phyloP scores from a whole-genome alignment of 2,888 invertebrate genomes.

The Xestoiulus laeticollis region DNA sequence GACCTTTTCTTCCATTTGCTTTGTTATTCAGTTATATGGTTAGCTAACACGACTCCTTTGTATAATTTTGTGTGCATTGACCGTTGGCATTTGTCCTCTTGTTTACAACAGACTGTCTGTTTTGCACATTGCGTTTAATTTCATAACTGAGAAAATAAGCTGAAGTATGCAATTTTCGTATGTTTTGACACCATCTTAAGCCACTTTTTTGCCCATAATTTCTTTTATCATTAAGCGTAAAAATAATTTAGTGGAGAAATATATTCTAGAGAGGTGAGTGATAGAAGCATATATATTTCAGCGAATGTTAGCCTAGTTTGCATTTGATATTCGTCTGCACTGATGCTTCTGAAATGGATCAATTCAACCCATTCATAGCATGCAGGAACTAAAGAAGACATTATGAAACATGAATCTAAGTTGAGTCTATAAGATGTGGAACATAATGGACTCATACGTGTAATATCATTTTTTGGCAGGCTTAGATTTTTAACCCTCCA shows the following conservation, averaged over 20 bases:
- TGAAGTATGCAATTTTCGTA: not conserved
- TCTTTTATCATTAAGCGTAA: not conserved
- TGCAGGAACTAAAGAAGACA: too few species aligned
- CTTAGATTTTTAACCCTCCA: not conserved
- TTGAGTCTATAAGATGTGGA: too few species aligned
- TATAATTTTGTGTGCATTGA: not conserved
- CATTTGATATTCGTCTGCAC: too few species aligned
- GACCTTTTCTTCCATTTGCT: not conserved
- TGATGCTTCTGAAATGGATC: too few species aligned
- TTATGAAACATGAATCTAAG: too few species aligned
- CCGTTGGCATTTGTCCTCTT: not conserved
- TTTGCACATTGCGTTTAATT: not conserved
- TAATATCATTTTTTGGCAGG: too few species aligned
- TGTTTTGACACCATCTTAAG: not conserved
- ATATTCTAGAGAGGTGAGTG: too few species aligned
- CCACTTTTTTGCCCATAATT: not conserved
- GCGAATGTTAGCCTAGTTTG: too few species aligned
- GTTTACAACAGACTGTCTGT: not conserved
- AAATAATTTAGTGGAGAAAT: not conserved
- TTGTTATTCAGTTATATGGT: slow-evolving; percentile 15
- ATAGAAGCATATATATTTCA: too few species aligned
- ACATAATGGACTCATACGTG: too few species aligned
- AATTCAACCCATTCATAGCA: too few species aligned
- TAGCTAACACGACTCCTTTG: slow-evolving; percentile 13
- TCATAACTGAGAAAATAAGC: not conserved